Conservation (phyloP, 2,797 vertebrate species). For the Lindbergichthys nudifrons region DNA sequence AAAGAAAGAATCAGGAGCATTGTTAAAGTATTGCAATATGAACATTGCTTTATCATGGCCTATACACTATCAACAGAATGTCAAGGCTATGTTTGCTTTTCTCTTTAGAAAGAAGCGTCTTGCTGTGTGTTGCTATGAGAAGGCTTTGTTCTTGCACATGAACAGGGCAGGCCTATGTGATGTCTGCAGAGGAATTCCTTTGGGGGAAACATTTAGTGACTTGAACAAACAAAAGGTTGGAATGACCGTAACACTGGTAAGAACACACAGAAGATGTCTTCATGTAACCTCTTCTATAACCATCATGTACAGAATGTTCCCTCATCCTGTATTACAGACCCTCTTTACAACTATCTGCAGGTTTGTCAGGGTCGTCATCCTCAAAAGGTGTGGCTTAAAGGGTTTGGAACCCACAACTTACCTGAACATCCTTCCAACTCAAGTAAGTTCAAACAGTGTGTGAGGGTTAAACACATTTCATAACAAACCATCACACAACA, state of each 20-base stretch:
- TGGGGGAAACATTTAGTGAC: not conserved
- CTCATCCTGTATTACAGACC: not conserved
- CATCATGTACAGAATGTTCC: conserved; percentile 1
- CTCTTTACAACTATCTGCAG: not conserved
- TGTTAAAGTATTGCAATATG: not conserved
- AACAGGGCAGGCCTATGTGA: not conserved
- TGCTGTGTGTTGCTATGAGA: not conserved
- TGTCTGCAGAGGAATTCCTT: not conserved
- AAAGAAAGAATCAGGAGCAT: no score
- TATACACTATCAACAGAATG: not conserved
- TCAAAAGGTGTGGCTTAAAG: not conserved
- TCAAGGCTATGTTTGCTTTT: not conserved
- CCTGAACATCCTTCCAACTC: no score
- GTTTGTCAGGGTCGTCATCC: not conserved
- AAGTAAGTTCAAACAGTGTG: no score
- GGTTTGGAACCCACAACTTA: not conserved
- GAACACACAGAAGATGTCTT: not conserved
- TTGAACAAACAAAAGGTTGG: not conserved
- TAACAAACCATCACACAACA: no score
- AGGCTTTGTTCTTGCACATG: not conserved
- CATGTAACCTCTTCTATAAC: not conserved
- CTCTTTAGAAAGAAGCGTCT: not conserved
- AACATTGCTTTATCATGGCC: not conserved
- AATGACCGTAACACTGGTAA: not conserved
- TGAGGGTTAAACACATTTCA: no score